A percentile compares a stretch with the other conserved stretches of the same genome.
Evolutionary conservation across 2,113 vertebrate genomes (phyloP).

Genomic region (Hylia prasina): DNA sequence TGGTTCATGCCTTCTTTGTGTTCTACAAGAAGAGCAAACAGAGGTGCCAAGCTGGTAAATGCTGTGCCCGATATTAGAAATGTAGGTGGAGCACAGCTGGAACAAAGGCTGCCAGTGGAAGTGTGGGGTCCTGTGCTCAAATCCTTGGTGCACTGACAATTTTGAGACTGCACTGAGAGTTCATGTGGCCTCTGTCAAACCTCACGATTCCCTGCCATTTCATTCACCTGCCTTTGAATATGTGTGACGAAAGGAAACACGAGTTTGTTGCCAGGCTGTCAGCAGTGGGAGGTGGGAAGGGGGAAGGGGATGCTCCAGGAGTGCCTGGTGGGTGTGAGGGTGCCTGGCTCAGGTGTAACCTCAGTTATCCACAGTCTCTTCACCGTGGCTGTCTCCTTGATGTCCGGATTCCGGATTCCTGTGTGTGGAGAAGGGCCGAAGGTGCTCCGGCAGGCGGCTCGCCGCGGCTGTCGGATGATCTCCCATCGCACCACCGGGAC

Average conservation of each 20-base stretch:
- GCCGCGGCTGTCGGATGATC: slow-evolving; percentile 42
- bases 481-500: too few species aligned
- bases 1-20: background rate
- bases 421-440: slow-evolving; percentile 8
- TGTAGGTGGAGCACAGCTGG: background rate
- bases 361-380: slow-evolving; percentile 23
- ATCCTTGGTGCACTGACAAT: too few species aligned
- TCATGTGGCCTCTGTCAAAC: background rate
- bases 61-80: background rate
- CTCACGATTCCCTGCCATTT: background rate
- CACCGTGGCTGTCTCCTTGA: slow-evolving; percentile 34
- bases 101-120: background rate
- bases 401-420: slow-evolving; percentile 20
- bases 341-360: background rate
- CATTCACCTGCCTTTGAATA: background rate
- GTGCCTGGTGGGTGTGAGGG: fast-evolving
- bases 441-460: slow-evolving; percentile 56
- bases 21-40: background rate
- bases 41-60: background rate
- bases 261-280: background rate
- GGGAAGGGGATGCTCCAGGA: background rate
- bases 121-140: background rate
- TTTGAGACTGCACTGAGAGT: background rate
- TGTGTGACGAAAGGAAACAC: fast-evolving
- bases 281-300: fast-evolving